phyloP scores from a whole-genome alignment of 2,888 invertebrate species.

The Apodemia hepburni region DNA sequence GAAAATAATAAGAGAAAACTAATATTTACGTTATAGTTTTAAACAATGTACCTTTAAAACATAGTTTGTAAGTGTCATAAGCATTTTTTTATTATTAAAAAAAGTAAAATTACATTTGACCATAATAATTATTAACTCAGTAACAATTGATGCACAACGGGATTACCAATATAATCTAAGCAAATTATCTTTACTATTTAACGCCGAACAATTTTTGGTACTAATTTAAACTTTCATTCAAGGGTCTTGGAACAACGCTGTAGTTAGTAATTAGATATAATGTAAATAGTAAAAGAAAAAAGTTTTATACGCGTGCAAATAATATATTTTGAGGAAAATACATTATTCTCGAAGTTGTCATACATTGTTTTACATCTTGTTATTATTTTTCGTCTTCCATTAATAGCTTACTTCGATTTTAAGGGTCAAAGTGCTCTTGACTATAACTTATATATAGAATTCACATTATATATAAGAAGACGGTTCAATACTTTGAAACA shows the following conservation, averaged over 20 bases:
- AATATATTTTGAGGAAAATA: slow-evolving; percentile 35
- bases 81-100: slow-evolving; percentile 20
- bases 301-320: slow-evolving; percentile 63
- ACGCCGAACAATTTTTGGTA: slow-evolving; percentile 33
- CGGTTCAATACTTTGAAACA: not conserved
- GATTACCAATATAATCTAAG: slow-evolving; percentile 28
- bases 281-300: slow-evolving; percentile 55
- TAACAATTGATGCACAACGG: slow-evolving; percentile 29
- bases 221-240: slow-evolving; percentile 41
- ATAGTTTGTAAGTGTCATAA: slow-evolving; percentile 29
- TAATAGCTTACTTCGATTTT: slow-evolving; percentile 30
- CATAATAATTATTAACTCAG: slow-evolving; percentile 28
- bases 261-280: slow-evolving; percentile 58
- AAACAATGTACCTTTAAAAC: slow-evolving; percentile 15
- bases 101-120: slow-evolving; percentile 17
- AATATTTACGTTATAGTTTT: not conserved
- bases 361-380: slow-evolving; percentile 31
- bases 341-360: slow-evolving; percentile 24
- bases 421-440: slow-evolving; percentile 13
- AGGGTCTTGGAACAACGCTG: slow-evolving; percentile 54
- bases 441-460: not conserved
- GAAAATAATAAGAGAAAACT: not conserved
- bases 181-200: slow-evolving; percentile 4
- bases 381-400: slow-evolving; percentile 65
- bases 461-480: not conserved